A percentile compares a stretch with the other conserved stretches of the same genome.
Conservation (phyloP, 53 echinoderm and acorn worm genomes). For the Actinopyga echinites region DNA sequence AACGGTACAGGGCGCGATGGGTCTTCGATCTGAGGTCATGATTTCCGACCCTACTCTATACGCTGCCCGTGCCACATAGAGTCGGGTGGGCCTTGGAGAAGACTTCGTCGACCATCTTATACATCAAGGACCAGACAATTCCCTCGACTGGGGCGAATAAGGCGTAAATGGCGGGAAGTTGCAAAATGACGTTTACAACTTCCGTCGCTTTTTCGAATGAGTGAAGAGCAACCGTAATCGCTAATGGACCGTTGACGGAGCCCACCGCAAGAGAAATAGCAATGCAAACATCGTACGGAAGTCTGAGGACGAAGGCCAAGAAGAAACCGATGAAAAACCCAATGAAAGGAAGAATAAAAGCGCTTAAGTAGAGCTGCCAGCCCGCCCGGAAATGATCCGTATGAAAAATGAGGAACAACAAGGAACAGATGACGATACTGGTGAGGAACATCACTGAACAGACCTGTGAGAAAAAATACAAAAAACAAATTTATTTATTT, state of each 20-base stretch:
- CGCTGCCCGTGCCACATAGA: background rate
- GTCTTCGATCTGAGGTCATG: no score
- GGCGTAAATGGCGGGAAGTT: conserved; percentile 50
- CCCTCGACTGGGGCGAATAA: conserved; percentile 58
- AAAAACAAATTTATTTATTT: background rate
- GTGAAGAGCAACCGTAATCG: conserved; percentile 18
- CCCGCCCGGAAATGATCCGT: conserved; percentile 19
- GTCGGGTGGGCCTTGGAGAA: conserved; percentile 40
- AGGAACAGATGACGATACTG: conserved; percentile 17
- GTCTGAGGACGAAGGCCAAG: conserved; percentile 29
- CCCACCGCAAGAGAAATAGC: conserved; percentile 58
- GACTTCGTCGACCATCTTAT: conserved; percentile 51
- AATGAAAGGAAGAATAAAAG: conserved; percentile 45
- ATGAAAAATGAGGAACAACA: conserved; percentile 46
- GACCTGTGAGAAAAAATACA: conserved; percentile 15
- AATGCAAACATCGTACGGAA: conserved; percentile 61
- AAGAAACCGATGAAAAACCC: conserved; percentile 54
- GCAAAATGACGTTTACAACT: background rate
- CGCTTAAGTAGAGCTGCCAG: conserved; percentile 37
- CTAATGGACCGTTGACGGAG: conserved; percentile 42
- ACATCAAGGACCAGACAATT: conserved; percentile 60
- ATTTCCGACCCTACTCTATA: no score
- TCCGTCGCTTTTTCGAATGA: conserved; percentile 22
- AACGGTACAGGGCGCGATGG: no score
- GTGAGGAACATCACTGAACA: conserved; percentile 32